Evolutionary conservation across 2,797 vertebrate species (phyloP).

Genomic region (Aotus griseimembra): DNA sequence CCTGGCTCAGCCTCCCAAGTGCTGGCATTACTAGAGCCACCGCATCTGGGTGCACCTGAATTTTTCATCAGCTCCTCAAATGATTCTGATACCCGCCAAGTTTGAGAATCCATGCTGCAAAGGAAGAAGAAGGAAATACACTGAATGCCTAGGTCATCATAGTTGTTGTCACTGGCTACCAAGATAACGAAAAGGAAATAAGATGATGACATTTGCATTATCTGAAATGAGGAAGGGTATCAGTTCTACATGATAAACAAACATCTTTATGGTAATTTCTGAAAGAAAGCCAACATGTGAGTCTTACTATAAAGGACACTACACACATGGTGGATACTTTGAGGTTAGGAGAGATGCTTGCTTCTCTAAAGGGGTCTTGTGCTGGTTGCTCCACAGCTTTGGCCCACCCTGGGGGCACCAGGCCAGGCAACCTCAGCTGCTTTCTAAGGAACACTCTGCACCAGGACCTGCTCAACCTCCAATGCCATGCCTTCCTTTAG

Average conservation of each 20-base stretch:
- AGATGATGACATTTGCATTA: neutral
- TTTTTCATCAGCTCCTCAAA: neutral
- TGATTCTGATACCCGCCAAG: neutral
- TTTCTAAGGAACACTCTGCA: neutral
- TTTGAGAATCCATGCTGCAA: neutral
- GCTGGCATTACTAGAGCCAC: neutral
- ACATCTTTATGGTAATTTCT: neutral
- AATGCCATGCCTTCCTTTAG: neutral
- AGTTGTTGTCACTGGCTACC: neutral
- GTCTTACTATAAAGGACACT: neutral
- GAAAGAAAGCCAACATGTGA: neutral
- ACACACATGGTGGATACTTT: neutral
- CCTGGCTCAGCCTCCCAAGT: neutral
- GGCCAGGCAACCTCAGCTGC: too few species aligned
- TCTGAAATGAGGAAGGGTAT: slow-evolving; percentile 30
- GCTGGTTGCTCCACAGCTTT: neutral
- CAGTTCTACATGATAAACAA: neutral
- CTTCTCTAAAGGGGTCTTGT: neutral
- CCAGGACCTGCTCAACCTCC: neutral
- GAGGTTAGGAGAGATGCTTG: neutral
- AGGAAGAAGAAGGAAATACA: slow-evolving; percentile 19
- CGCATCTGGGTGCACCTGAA: neutral
- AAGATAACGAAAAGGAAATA: slow-evolving; percentile 5
- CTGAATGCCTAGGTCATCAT: neutral
- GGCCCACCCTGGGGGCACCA: neutral